Percentiles rank a stretch among this genome's conserved stretches.
Evolutionary conservation across 1,140 invertebrate genomes (phyloP).

Genomic region (Muscidifurax raptorellus): DNA sequence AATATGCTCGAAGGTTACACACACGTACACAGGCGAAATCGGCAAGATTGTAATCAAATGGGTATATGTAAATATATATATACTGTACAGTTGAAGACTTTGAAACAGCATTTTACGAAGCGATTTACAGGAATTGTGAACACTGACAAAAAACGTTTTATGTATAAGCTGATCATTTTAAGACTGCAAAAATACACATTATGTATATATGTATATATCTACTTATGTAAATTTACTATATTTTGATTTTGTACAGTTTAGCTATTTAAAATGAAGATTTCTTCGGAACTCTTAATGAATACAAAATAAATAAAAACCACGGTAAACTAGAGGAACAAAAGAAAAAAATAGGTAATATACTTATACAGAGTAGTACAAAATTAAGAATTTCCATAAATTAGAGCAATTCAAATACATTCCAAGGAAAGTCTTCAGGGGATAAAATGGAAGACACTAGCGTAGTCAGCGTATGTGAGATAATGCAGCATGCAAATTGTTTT

Average conservation of each 20-base stretch:
- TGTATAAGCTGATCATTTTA: conserved; percentile 25
- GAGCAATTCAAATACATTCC: conserved; percentile 24
- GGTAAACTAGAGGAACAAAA: conserved; percentile 25
- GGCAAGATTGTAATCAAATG: conserved; percentile 48
- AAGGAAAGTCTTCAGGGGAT: conserved; percentile 34
- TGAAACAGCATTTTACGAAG: conserved; percentile 40
- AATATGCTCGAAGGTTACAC: conserved; percentile 60
- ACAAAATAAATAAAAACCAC: conserved; percentile 36
- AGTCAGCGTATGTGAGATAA: conserved; percentile 59
- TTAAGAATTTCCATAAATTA: conserved; percentile 39
- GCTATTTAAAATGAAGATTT: conserved; percentile 39
- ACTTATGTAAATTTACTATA: conserved; percentile 28
- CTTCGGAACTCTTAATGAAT: conserved; percentile 30
- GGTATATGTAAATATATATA: conserved; percentile 18
- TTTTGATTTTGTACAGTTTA: conserved; percentile 11
- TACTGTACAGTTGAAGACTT: conserved; percentile 15
- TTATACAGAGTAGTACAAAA: conserved; percentile 41
- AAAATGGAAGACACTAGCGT: conserved; percentile 53
- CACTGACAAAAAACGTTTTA: conserved; percentile 31
- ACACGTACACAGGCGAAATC: conserved; percentile 63
- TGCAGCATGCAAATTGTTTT: conserved; percentile 61
- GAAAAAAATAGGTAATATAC: conserved; percentile 26
- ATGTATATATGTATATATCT: conserved; percentile 23
- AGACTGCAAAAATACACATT: conserved; percentile 32
- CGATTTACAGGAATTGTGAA: conserved; percentile 24